phyloP scores from a whole-genome alignment of 37 sponge, comb jelly and placozoan genomes.

The Aplysina aerophoba region DNA sequence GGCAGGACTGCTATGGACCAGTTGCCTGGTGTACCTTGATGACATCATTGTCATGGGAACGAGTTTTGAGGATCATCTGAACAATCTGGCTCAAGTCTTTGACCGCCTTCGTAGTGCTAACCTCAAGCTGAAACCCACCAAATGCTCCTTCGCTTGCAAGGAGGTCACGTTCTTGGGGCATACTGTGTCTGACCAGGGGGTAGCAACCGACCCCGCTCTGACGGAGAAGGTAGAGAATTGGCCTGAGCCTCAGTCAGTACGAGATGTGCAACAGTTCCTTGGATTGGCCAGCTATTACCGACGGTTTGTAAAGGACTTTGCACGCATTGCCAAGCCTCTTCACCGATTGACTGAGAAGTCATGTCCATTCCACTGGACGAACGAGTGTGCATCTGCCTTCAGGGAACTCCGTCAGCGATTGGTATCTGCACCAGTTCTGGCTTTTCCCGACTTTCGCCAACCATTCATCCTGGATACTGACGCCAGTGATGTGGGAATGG shows the following conservation, averaged over 20 bases:
- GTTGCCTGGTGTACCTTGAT: constrained; percentile 47
- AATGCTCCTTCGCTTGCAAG: too few relatives aligned
- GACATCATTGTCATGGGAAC: constrained; percentile 41
- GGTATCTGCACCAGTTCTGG: not conserved
- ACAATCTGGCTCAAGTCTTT: constrained; percentile 35
- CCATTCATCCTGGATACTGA: constrained; percentile 23
- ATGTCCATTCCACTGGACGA: not conserved
- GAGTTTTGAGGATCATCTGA: constrained; percentile 35
- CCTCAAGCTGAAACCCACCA: constrained; percentile 38
- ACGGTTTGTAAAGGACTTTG: constrained; percentile 19
- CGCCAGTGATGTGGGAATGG: not conserved
- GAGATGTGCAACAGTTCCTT: constrained; percentile 35
- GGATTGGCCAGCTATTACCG: constrained; percentile 35
- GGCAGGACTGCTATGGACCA: constrained; percentile 32
- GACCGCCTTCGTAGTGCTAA: constrained; percentile 10
- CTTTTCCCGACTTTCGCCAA: not conserved
- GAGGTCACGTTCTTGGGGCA: not conserved
- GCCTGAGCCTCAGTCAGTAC: not conserved
- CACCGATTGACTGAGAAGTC: constrained; percentile 26
- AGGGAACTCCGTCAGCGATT: not conserved
- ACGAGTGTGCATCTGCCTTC: not conserved
- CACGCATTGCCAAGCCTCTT: constrained; percentile 15
- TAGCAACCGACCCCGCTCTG: constrained; percentile 5
- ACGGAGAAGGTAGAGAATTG: constrained; percentile 23
- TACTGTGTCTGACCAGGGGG: not conserved